phyloP scores from a whole-genome alignment of 2,113 vertebrate species.

The Caloenas nicobarica region DNA sequence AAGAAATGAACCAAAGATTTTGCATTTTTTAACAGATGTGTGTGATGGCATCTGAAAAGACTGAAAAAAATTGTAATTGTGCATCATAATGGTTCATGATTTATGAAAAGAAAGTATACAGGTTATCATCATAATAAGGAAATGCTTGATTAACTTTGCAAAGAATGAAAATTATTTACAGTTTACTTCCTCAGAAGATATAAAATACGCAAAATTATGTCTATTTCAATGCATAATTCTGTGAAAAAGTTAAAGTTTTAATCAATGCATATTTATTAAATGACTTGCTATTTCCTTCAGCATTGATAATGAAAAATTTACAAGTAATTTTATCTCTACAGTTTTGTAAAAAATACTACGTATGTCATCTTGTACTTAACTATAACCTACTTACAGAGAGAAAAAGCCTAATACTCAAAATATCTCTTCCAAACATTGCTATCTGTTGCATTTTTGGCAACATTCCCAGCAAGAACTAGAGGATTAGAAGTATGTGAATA shows the following conservation, averaged over 20 bases:
- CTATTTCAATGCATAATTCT: neutral
- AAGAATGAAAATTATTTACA: neutral
- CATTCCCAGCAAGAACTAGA: neutral
- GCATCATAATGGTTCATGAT: neutral
- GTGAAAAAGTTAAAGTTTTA: neutral
- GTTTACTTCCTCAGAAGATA: neutral
- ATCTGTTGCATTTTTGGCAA: conserved; percentile 15
- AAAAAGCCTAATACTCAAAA: neutral
- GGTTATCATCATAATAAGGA: neutral
- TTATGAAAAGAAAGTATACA: neutral
- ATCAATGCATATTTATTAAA: neutral
- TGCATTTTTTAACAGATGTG: neutral
- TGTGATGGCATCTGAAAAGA: neutral
- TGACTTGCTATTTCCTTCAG: neutral
- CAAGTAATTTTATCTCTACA: neutral
- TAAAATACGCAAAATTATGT: neutral
- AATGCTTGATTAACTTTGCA: neutral
- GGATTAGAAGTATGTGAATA: neutral
- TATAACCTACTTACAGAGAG: neutral
- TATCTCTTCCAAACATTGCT: neutral
- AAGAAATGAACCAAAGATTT: neutral
- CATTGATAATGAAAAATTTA: neutral
- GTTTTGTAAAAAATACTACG: neutral
- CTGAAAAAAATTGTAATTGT: neutral
- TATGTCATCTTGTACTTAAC: neutral